Percentiles rank a stretch among this genome's conserved stretches.
Evolutionary conservation across 1,140 invertebrate species (phyloP).

Genomic region (Meloidogyne chitwoodi): DNA sequence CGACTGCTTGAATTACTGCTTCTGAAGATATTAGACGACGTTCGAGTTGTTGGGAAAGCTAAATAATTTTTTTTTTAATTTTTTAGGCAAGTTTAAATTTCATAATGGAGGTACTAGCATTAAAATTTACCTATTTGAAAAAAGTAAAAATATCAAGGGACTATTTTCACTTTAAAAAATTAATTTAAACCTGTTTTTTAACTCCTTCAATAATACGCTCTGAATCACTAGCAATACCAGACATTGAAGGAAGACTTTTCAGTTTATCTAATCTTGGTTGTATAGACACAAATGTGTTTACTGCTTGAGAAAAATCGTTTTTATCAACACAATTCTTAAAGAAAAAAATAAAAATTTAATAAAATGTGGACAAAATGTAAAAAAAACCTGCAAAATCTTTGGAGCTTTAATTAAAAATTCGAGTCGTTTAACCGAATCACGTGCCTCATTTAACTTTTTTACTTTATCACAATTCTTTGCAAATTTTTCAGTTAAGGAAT

Average conservation of each 20-base stretch:
- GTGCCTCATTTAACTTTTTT: constrained; percentile 31
- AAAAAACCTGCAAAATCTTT: constrained; percentile 28
- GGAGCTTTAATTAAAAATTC: constrained; percentile 40
- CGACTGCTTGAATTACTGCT: constrained; percentile 25
- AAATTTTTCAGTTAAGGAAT: constrained; percentile 26
- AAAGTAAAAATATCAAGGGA: neutral
- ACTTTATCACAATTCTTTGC: constrained; percentile 33
- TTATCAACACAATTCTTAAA: constrained; percentile 19
- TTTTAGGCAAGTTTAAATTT: too few relatives aligned
- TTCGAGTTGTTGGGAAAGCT: constrained; percentile 13
- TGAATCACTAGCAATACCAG: constrained; percentile 16
- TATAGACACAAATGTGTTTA: constrained; percentile 10
- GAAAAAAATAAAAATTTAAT: neutral
- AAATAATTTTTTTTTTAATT: neutral
- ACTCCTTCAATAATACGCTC: constrained; percentile 1
- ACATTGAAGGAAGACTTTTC: constrained; percentile 8
- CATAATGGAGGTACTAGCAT: too few relatives aligned
- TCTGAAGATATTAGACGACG: constrained; percentile 15
- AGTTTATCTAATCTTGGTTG: constrained; percentile 25
- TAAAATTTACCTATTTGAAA: too few relatives aligned
- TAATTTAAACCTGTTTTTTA: constrained; percentile 1
- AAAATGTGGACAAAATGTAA: neutral
- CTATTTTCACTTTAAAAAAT: neutral
- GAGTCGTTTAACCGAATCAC: constrained; percentile 31
- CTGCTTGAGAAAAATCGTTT: constrained; percentile 8